A percentile compares a stretch with the other conserved stretches of the same genome.
Conservation (phyloP, 2,113 vertebrate species). For the Manacus vitellinus region DNA sequence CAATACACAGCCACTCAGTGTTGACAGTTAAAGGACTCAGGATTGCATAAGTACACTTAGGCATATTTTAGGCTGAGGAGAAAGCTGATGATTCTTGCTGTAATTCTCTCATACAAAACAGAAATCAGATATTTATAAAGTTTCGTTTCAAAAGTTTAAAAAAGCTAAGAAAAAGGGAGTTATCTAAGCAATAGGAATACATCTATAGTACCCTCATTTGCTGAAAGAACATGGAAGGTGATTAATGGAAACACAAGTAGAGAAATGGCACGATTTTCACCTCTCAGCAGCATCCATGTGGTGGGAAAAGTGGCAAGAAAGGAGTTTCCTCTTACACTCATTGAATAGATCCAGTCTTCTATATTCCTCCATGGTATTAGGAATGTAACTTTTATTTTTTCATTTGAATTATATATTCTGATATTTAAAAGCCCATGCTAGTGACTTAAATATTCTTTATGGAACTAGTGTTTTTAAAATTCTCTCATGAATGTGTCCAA, state of each 20-base stretch:
- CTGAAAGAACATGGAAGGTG: not conserved
- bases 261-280: not conserved
- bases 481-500: not conserved
- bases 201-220: not conserved
- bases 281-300: not conserved
- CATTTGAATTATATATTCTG: not conserved
- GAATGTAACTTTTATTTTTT: not conserved
- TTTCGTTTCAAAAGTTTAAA: not conserved
- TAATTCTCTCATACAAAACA: not conserved
- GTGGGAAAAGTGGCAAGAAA: not conserved
- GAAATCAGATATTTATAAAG: not conserved
- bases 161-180: not conserved
- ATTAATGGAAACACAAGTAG: not conserved
- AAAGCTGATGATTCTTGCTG: not conserved
- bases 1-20: not conserved
- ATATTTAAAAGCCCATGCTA: not conserved
- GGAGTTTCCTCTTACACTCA: not conserved
- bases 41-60: not conserved
- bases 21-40: not conserved
- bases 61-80: not conserved
- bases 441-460: not conserved
- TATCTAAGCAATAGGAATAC: not conserved
- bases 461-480: not conserved
- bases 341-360: not conserved
- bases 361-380: not conserved